Evolutionary conservation across 2,888 invertebrate species (phyloP), one percentile per base, ranked within the genome.

Genomic region (Dynastes maya): DNA sequence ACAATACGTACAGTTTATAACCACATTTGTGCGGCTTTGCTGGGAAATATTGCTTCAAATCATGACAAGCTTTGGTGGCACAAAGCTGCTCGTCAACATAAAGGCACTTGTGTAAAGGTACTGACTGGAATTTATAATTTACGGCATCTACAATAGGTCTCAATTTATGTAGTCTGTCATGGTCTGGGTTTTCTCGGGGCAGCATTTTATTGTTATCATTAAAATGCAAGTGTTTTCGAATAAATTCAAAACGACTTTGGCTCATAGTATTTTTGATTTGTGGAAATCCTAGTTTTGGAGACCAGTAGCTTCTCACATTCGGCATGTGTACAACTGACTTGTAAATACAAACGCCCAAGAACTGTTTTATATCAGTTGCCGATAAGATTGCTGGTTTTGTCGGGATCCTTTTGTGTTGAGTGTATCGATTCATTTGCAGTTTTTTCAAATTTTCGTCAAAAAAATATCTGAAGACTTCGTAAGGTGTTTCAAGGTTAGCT

Each of bases 131-230:
- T 22, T 22, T 22, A 16, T 22, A 22, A 22, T 22, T 61, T 22
- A 61, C 9, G 9, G 16, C 9, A 61, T 61, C 61, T 5, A 61
- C 27, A 27, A 61, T 27, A 22, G 22, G 22, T 22, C 61, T 16
- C 61, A 61, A 61, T 9, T 61, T 61, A 61, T 61, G 6, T 61
- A 61, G 27, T 9, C 61, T 3, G 27, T 61, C 61, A 61, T 61
- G 27, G 9, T 61, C 9, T 0, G 22, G 16, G 27, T 22, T 27
- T 22, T 45, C 45, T 45, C 45, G 5, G 6, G 45, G 45, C 22
- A 22, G 22, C 16, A 22, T 22, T 1, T 22, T 22, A 22, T 22
- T 22, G 16, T 22, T 22, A 22, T 22, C 22, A 1, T 22, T 22
- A 22, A 22, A 45, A 45, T 45, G 45, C 9, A 45, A 45, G 9